phyloP scores from a whole-genome alignment of 2,113 vertebrate species.

The Reinhardtius hippoglossoides region DNA sequence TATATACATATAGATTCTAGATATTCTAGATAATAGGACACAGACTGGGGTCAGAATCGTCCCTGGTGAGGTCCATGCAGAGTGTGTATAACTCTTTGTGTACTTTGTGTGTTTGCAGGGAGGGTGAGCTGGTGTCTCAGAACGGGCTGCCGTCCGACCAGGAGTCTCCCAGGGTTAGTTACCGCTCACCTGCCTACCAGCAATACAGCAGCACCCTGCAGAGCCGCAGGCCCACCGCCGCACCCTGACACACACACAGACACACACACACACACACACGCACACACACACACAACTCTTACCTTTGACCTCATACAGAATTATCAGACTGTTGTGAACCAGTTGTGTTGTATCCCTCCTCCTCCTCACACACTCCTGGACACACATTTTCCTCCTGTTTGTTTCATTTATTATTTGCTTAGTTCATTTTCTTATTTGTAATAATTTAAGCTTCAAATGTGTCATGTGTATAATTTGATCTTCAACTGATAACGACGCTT shows the following conservation, averaged over 20 bases:
- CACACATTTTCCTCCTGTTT: too few relatives aligned
- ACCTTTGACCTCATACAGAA: conserved; percentile 2
- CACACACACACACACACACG: conserved; percentile 28
- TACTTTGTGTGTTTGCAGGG: conserved; percentile 65
- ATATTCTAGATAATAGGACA: too few relatives aligned
- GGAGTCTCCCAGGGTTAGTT: conserved; percentile 99
- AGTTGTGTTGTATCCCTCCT: conserved; percentile 3
- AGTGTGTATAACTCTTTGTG: neutral
- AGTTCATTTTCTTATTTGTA: too few relatives aligned
- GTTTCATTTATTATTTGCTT: too few relatives aligned
- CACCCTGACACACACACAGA: conserved; percentile 60
- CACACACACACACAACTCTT: conserved; percentile 10
- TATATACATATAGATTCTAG: too few relatives aligned
- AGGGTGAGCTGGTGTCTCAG: conserved; percentile 88
- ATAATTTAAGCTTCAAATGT: too few relatives aligned
- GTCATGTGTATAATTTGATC: neutral
- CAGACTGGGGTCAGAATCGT: too few relatives aligned
- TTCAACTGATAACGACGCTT: too few relatives aligned
- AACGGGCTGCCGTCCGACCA: conserved; percentile 94
- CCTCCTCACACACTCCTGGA: neutral
- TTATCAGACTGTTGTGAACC: neutral
- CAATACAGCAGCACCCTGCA: conserved; percentile 93
- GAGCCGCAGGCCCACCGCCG: conserved; percentile 87
- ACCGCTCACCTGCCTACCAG: conserved; percentile 97
- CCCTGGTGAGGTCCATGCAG: too few relatives aligned